phyloP scores from a whole-genome alignment of 2,113 vertebrate genomes.

The Macroglossus sobrinus region DNA sequence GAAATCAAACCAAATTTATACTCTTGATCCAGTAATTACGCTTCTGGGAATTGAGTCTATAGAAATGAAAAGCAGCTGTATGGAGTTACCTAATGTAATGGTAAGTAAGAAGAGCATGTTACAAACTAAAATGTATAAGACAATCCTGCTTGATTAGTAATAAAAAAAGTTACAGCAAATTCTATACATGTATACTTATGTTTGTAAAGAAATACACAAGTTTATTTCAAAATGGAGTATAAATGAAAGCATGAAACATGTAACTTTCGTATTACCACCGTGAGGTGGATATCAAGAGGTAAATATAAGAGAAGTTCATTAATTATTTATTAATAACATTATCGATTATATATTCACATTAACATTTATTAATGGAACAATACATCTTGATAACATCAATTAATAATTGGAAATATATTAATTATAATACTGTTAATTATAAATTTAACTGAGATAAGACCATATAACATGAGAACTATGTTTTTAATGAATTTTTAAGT shows the following conservation, averaged over 20 bases:
- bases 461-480: neutral
- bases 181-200: neutral
- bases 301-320: neutral
- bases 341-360: neutral
- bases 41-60: neutral
- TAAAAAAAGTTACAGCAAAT: neutral
- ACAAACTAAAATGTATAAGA: neutral
- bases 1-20: neutral
- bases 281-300: neutral
- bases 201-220: neutral
- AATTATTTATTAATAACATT: neutral
- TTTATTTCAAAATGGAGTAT: neutral
- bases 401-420: neutral
- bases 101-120: neutral
- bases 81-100: neutral
- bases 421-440: neutral
- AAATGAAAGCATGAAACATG: neutral
- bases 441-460: neutral
- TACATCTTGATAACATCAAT: neutral
- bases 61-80: neutral
- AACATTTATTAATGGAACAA: neutral
- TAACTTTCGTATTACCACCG: neutral
- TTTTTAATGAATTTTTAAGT: neutral
- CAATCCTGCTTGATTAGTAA: neutral
- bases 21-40: neutral